These are phyloP conservation scores for Capitulum mitella DNA, from an alignment of 2,888 invertebrate species.

Conservation along the genomic window DNA sequence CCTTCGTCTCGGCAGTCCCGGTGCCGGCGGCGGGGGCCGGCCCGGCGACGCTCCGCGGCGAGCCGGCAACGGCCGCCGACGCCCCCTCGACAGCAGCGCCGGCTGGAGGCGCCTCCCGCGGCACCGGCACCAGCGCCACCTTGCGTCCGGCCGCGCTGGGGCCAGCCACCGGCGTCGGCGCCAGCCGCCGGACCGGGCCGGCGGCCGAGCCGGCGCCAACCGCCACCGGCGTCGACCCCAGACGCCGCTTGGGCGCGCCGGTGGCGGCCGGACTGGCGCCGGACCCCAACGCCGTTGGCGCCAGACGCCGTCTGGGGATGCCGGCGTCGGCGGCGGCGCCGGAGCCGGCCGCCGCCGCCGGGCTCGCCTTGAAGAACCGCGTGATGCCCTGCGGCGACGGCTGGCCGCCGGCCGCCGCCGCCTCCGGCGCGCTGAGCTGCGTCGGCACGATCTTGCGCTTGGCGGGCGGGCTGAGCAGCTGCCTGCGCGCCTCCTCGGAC, in stretches of 20 bases:
- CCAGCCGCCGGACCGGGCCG: background rate
- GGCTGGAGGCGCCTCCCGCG: background rate
- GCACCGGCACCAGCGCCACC: background rate
- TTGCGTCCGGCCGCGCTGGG: background rate
- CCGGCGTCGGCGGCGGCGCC: background rate
- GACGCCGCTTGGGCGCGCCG: background rate
- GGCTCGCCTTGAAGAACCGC: slow-evolving; percentile 12
- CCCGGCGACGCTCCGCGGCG: background rate
- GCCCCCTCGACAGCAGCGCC: no score
- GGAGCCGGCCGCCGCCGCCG: background rate
- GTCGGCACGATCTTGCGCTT: slow-evolving; percentile 22
- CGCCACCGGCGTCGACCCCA: background rate
- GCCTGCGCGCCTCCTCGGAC: slow-evolving; percentile 39
- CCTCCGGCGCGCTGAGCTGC: background rate
- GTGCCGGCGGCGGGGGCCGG: background rate
- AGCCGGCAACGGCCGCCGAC: background rate
- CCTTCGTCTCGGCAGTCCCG: no score
- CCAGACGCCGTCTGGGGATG: background rate
- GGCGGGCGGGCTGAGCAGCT: slow-evolving; percentile 36
- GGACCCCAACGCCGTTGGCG: background rate
- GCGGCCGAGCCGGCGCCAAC: background rate
- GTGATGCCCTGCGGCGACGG: background rate
- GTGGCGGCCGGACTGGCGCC: background rate
- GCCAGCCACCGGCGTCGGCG: background rate
- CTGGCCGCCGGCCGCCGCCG: background rate